Conservation (phyloP, 2,888 invertebrate genomes). For the Euphydryas editha region DNA sequence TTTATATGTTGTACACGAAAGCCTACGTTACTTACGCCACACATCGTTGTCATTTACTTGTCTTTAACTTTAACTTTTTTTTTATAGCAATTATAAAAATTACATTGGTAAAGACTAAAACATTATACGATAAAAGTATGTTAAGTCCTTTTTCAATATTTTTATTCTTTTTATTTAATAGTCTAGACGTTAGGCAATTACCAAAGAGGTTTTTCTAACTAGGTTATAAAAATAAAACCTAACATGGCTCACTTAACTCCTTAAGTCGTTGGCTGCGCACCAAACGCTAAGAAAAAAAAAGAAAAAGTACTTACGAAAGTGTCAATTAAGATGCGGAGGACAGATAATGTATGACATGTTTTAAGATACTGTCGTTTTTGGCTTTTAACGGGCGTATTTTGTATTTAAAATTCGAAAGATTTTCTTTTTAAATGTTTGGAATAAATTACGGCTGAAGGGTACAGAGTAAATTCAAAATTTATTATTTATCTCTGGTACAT, state of each 20-base stretch:
- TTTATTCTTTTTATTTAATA: background rate
- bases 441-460: too few relatives aligned
- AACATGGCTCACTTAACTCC: constrained; percentile 16
- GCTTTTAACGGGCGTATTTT: constrained; percentile 12
- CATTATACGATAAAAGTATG: too few relatives aligned
- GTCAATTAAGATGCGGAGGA: constrained; percentile 21
- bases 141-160: background rate
- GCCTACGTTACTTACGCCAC: too few relatives aligned
- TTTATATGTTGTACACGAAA: too few relatives aligned
- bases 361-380: constrained; percentile 12
- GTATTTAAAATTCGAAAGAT: constrained; percentile 1
- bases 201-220: background rate
- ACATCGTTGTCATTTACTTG: too few relatives aligned
- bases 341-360: constrained; percentile 17
- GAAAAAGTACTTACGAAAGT: constrained; percentile 14
- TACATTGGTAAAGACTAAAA: too few relatives aligned
- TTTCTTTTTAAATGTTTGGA: background rate
- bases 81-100: too few relatives aligned
- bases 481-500: too few relatives aligned
- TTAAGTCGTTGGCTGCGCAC: constrained; percentile 19
- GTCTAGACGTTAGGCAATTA: background rate
- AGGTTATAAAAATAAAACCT: constrained; percentile 9
- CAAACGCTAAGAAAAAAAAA: constrained; percentile 12
- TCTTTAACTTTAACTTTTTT: too few relatives aligned
- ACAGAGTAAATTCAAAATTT: too few relatives aligned